Evolutionary conservation across 2,113 vertebrate genomes (phyloP), one percentile per base, ranked within the genome.

Genomic region (Piprites chloris): DNA sequence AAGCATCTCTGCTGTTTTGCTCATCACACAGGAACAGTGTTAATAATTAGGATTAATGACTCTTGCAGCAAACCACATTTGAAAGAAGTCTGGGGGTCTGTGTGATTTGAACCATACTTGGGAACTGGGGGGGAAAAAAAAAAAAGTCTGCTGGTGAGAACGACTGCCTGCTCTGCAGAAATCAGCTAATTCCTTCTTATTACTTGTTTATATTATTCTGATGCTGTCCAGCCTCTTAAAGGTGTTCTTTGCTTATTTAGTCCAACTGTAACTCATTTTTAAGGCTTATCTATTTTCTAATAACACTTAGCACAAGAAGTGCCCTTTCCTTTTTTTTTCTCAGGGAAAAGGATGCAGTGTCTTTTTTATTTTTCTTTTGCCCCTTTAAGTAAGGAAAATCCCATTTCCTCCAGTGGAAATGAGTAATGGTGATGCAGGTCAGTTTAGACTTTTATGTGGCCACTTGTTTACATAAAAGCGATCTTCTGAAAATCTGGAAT

Each of bases 351-450:
- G 69, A 82, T 95, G 61, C 21, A 44, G 35, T 66, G 49, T 77
- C 71, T 37, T 42, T 89, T 67, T 79, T 4, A n/a, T n/a, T 72
- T 35, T 76, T 53, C 42, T 46, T 46, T 19, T n/a, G 7, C 10
- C 11, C 6, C 24, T 56, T 63, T 72, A 41, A 80, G 55, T 90
- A 90, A 94, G 92, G 94, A 85, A 90, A 94, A 85, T 68, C 55
- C 65, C 3, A 8, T 90, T 96, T 95, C 95, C 69, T 90, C 65
- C 49, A 14, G 26, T 87, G 85, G 69, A 94, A 72, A 82, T 94
- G 85, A 93, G 65, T 89, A 95, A 90, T 93, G 86, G 39, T 82
- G 80, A 58, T 95, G 86, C 72, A 68, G 90, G 68, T 89, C 93
- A 87, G 9, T 65, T 89, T 49, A 71, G 68, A 69, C 53, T 73